Evolutionary conservation across 1,140 invertebrate species (phyloP).

Genomic region (Drosophila bocki): DNA sequence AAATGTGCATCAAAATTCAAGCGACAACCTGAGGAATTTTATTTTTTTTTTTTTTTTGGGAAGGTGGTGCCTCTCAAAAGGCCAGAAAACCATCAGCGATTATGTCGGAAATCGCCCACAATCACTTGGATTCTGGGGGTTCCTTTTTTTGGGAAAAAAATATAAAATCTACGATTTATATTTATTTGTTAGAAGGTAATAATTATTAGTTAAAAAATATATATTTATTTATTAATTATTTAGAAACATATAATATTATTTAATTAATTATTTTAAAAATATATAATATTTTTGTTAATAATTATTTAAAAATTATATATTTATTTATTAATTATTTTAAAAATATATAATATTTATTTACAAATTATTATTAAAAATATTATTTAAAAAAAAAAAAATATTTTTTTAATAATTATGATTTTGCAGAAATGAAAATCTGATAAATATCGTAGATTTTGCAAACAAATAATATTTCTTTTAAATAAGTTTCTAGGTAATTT

Average conservation of each 20-base stretch:
- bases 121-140: neutral
- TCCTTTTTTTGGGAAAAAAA: neutral
- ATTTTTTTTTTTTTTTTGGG: neutral
- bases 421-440: too few relatives aligned
- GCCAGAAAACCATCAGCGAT: conserved; percentile 37
- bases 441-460: too few relatives aligned
- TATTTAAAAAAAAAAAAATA: too few relatives aligned
- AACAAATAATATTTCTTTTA: neutral
- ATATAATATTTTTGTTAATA: too few relatives aligned
- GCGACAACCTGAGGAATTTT: conserved; percentile 18
- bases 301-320: too few relatives aligned
- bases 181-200: neutral
- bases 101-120: conserved; percentile 15
- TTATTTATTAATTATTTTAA: neutral
- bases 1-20: conserved; percentile 42
- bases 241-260: too few relatives aligned
- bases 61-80: conserved; percentile 5
- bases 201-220: neutral
- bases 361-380: too few relatives aligned
- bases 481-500: too few relatives aligned
- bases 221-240: neutral
- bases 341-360: too few relatives aligned
- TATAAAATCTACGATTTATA: neutral
- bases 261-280: too few relatives aligned
- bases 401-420: too few relatives aligned